These are phyloP conservation scores for Drepana arcuata DNA, from an alignment of 1,140 invertebrate genomes.

Conservation along the genomic window DNA sequence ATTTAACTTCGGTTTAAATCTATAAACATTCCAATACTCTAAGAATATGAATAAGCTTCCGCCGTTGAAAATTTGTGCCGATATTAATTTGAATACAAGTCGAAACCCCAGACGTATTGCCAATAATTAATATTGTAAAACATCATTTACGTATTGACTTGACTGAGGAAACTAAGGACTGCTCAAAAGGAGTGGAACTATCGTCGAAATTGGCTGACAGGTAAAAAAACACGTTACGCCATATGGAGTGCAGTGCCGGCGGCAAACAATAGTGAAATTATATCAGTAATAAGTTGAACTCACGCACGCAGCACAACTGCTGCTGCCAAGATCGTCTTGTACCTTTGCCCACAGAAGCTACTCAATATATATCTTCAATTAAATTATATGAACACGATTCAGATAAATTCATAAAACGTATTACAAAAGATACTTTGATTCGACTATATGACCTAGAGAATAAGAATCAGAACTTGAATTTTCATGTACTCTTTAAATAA, in stretches of 20 bases:
- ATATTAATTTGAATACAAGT: slow-evolving; percentile 1
- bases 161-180: slow-evolving; percentile 45
- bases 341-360: too few species aligned
- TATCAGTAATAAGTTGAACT: slow-evolving; percentile 58
- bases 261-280: slow-evolving; percentile 67
- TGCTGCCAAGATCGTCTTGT: slow-evolving; percentile 10
- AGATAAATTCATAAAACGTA: too few species aligned
- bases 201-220: slow-evolving; percentile 50
- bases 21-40: neutral
- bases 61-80: neutral
- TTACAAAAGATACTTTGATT: too few species aligned
- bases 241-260: slow-evolving; percentile 52
- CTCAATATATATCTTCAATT: too few species aligned
- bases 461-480: too few species aligned
- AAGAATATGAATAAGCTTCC: neutral
- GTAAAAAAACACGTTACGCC: slow-evolving; percentile 59
- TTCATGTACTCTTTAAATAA: too few species aligned
- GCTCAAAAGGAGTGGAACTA: slow-evolving; percentile 38
- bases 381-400: too few species aligned
- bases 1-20: too few species aligned
- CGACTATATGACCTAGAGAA: too few species aligned
- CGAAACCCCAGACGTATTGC: slow-evolving; percentile 6
- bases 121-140: slow-evolving; percentile 31
- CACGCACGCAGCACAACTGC: slow-evolving; percentile 60
- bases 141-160: slow-evolving; percentile 30